Conservation (phyloP, 2,797 vertebrate species). For the Artibeus lituratus region DNA sequence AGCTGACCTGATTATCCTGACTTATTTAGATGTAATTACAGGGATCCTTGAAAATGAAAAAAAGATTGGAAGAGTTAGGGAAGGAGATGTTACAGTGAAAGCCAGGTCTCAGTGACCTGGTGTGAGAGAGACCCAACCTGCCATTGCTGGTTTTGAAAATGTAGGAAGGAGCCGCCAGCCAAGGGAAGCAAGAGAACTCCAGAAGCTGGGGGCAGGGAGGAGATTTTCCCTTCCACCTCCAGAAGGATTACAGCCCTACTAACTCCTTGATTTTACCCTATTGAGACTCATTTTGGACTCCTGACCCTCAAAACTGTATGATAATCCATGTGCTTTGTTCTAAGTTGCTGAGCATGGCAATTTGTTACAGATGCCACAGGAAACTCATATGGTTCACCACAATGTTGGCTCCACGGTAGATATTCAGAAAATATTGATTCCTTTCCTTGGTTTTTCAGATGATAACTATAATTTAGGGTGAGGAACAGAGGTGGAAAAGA, state of each 20-base stretch:
- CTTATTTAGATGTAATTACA: not conserved
- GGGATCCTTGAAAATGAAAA: not conserved
- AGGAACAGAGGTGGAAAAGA: not conserved
- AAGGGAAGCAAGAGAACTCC: not conserved
- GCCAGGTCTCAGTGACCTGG: rapidly evolving
- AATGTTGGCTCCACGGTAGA: not conserved
- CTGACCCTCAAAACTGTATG: not conserved
- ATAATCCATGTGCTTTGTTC: not conserved
- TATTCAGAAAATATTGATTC: not conserved
- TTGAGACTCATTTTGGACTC: not conserved
- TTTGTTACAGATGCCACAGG: not conserved
- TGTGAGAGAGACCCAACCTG: not conserved
- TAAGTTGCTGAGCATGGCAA: too few species aligned
- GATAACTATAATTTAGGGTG: not conserved
- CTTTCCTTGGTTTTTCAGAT: not conserved
- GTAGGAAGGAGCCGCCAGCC: not conserved
- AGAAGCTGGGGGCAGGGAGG: not conserved
- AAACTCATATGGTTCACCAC: not conserved
- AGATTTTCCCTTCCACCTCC: not conserved
- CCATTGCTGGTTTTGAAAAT: not conserved
- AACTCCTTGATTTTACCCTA: not conserved
- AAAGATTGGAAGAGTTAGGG: not conserved
- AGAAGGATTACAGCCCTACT: not conserved
- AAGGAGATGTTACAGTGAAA: not conserved
- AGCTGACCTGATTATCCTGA: not conserved